Conservation (phyloP, 2,888 invertebrate species). For the Caenorhabditis sp. region DNA sequence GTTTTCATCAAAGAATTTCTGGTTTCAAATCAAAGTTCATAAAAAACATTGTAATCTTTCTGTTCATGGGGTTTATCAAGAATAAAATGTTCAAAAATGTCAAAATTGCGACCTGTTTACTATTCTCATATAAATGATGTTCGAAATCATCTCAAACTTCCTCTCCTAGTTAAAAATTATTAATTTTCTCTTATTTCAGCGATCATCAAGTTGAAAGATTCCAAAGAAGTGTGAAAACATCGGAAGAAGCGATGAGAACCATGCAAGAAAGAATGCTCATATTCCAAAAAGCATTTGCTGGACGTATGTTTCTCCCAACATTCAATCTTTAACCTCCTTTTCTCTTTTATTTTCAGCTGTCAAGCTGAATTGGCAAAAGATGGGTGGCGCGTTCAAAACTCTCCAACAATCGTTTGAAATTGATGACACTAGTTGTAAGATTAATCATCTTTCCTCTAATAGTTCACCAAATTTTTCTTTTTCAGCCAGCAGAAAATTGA, state of each 20-base stretch:
- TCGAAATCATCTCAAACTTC: too few relatives aligned
- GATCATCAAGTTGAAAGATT: constrained; percentile 87
- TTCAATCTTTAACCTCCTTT: too few relatives aligned
- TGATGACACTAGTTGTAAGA: constrained; percentile 74
- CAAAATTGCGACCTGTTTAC: too few relatives aligned
- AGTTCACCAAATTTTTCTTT: too few relatives aligned
- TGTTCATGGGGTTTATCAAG: too few relatives aligned
- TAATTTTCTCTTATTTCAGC: constrained; percentile 63
- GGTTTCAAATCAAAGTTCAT: too few relatives aligned
- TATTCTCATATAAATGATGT: too few relatives aligned
- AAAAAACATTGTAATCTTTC: too few relatives aligned
- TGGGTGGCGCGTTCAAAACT: constrained; percentile 85
- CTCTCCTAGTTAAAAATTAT: too few relatives aligned
- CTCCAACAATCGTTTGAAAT: constrained; percentile 85
- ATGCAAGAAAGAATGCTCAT: constrained; percentile 83
- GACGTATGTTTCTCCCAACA: constrained; percentile 74
- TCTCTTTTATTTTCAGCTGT: constrained; percentile 75
- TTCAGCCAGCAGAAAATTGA: constrained; percentile 46
- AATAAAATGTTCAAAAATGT: too few relatives aligned
- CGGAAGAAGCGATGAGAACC: constrained; percentile 87
- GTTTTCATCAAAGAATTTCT: too few relatives aligned
- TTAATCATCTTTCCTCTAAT: too few relatives aligned
- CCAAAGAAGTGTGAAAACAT: constrained; percentile 81
- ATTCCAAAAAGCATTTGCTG: constrained; percentile 86
- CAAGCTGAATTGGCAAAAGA: constrained; percentile 88